Conservation (phyloP, 2,797 vertebrate genomes). For the Cyprinodon diabolis region DNA sequence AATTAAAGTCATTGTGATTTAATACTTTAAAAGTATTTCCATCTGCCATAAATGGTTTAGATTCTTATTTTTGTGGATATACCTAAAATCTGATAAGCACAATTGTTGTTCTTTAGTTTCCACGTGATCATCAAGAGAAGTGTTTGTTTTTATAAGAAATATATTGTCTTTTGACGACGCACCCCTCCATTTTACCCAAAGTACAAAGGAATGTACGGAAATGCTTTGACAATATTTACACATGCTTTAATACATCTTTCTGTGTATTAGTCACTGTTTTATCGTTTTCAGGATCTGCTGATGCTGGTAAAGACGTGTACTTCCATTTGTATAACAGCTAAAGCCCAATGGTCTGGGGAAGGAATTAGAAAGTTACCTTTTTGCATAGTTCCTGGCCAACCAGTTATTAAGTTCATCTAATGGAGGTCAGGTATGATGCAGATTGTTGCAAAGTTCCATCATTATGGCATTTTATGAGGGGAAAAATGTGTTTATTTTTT, state of each 20-base stretch:
- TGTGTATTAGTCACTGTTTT: neutral
- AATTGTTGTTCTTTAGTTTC: slow-evolving; percentile 2
- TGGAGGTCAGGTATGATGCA: neutral
- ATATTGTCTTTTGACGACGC: neutral
- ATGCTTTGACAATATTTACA: slow-evolving; percentile 15
- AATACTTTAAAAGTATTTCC: neutral
- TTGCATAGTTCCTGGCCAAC: neutral
- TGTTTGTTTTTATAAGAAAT: neutral
- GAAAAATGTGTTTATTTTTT: slow-evolving; percentile 24
- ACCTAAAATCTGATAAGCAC: slow-evolving; percentile 4
- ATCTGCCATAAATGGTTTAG: neutral
- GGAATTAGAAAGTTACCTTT: slow-evolving; percentile 2
- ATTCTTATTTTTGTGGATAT: neutral
- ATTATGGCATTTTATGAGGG: neutral
- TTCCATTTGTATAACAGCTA: neutral
- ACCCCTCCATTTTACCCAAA: neutral
- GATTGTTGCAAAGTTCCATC: neutral
- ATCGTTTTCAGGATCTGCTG: neutral
- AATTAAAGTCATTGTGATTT: neutral
- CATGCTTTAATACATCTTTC: slow-evolving; percentile 9
- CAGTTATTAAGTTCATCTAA: neutral
- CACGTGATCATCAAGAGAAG: neutral
- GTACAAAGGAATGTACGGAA: slow-evolving; percentile 2
- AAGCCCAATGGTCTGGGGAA: neutral
- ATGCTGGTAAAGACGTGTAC: neutral